These are phyloP conservation scores for Carassius gibelio DNA, from an alignment of 2,113 vertebrate species.

Conservation along the genomic window DNA sequence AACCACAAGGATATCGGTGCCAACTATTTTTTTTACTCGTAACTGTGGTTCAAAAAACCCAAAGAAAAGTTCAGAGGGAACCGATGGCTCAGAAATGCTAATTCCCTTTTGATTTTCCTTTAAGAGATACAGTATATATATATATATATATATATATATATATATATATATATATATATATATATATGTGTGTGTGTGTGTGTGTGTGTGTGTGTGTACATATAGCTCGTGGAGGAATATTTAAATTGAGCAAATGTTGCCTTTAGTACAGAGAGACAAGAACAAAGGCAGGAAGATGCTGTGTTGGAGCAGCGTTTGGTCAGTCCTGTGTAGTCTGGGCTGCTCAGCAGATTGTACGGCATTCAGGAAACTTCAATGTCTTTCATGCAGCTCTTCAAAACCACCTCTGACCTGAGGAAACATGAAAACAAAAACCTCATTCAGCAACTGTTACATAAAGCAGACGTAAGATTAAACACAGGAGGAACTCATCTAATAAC, in stretches of 20 bases:
- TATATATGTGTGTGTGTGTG: too few species aligned
- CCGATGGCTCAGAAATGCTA: not conserved
- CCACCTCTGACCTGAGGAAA: slow-evolving; percentile 87
- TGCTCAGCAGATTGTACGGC: slow-evolving; percentile 91
- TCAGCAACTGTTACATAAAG: not conserved
- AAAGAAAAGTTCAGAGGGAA: not conserved
- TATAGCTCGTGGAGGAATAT: not conserved
- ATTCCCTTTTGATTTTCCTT: not conserved
- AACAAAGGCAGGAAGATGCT: not conserved
- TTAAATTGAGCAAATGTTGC: not conserved
- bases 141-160: too few species aligned
- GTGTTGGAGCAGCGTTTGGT: slow-evolving; percentile 87
- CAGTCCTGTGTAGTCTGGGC: slow-evolving; percentile 90
- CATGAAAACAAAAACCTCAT: slow-evolving; percentile 6
- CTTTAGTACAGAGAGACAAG: not conserved
- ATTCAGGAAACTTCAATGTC: slow-evolving; percentile 97
- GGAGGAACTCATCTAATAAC: not conserved
- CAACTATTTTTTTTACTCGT: not conserved
- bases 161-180: too few species aligned
- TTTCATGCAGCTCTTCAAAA: slow-evolving; percentile 86
- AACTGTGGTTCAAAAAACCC: not conserved
- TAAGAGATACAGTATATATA: not conserved
- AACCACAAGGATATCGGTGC: too few species aligned
- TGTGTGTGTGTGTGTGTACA: too few species aligned
- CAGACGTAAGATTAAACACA: not conserved